Conservation (phyloP, 2,797 vertebrate species). For the Neosalanx taihuensis region DNA sequence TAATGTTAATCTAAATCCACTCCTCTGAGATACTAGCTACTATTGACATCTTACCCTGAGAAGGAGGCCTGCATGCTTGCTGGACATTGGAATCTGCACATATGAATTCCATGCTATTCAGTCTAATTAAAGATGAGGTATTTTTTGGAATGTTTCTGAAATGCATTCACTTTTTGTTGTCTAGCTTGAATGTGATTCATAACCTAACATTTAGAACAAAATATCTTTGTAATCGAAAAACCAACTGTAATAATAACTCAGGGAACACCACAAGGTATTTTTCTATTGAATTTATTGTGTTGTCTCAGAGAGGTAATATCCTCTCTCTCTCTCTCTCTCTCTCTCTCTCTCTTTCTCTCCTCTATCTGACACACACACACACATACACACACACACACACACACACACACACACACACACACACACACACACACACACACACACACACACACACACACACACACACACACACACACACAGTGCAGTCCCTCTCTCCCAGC, state of each 20-base stretch:
- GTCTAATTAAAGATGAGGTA: no score
- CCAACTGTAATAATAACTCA: conserved; percentile 37
- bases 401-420: not conserved
- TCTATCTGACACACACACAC: not conserved
- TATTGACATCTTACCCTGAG: not conserved
- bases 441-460: not conserved
- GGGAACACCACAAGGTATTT: conserved; percentile 42
- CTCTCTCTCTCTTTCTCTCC: no score
- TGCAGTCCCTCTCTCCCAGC: conserved; percentile 46
- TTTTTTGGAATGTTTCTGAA: no score
- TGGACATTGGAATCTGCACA: not conserved
- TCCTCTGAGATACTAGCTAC: not conserved
- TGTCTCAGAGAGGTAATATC: conserved; percentile 57
- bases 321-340: conserved; percentile 10
- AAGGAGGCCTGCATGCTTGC: not conserved
- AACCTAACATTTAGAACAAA: not conserved
- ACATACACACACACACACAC: not conserved
- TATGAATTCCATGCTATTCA: no score
- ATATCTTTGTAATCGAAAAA: not conserved
- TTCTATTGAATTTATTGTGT: conserved; percentile 54
- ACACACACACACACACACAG: conserved; percentile 42
- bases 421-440: not conserved
- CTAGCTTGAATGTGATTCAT: no score
- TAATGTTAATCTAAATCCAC: not conserved
- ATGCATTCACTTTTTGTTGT: no score